Conservation (phyloP, 2,113 vertebrate species). For the Amphiprion ocellaris region DNA sequence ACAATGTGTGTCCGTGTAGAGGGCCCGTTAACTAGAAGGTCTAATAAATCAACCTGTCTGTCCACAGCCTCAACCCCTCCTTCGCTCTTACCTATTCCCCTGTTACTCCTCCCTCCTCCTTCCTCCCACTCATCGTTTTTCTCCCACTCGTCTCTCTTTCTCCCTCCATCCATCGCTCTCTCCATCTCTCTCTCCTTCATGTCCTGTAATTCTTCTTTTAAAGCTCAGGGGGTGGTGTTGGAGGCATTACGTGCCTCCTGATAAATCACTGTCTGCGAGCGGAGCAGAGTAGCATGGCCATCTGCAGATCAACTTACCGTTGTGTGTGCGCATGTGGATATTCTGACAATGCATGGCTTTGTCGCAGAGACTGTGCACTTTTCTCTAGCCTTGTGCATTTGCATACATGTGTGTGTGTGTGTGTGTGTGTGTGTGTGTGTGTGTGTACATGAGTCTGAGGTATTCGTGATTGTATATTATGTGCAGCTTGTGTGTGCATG, state of each 20-base stretch:
- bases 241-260: constrained; percentile 68
- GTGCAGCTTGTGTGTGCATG: constrained; percentile 21
- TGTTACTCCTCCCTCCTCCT: constrained; percentile 62
- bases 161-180: constrained; percentile 59
- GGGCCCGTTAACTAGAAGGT: constrained; percentile 91
- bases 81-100: constrained; percentile 79
- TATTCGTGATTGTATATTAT: constrained; percentile 46
- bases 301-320: constrained; percentile 63
- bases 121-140: constrained; percentile 68
- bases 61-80: constrained; percentile 85
- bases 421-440: not conserved
- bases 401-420: not conserved
- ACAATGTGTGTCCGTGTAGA: constrained; percentile 45
- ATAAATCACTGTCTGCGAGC: constrained; percentile 72
- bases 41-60: constrained; percentile 98
- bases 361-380: constrained; percentile 35
- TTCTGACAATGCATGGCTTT: constrained; percentile 35
- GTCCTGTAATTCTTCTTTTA: constrained; percentile 75
- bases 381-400: constrained; percentile 24
- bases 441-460: constrained; percentile 37
- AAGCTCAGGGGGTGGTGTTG: constrained; percentile 69
- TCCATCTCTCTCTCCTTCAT: constrained; percentile 80
- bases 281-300: constrained; percentile 60
- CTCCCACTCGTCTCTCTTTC: constrained; percentile 78
- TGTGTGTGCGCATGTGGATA: constrained; percentile 13